Conservation (phyloP, 2,113 vertebrate genomes). For the Bubo bubo region DNA sequence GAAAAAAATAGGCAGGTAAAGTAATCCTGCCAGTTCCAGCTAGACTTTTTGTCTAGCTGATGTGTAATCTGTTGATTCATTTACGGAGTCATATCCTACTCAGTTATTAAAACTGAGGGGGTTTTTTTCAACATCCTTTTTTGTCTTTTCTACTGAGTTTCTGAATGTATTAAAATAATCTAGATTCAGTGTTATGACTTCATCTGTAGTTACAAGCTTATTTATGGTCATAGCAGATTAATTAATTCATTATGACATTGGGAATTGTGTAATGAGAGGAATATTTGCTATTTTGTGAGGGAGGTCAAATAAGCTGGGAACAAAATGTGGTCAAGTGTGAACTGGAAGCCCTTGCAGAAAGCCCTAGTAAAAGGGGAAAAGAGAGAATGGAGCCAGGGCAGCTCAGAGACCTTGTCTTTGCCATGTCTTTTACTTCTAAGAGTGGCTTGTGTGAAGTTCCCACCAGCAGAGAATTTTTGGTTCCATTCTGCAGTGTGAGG, state of each 20-base stretch:
- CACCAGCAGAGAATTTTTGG: neutral
- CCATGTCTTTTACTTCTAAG: neutral
- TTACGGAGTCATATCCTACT: neutral
- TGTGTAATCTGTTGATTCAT: neutral
- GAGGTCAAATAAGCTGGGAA: neutral
- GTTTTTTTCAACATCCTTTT: neutral
- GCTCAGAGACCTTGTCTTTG: neutral
- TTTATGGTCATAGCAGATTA: neutral
- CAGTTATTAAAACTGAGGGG: neutral
- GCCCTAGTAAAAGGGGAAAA: neutral
- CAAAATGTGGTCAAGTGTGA: neutral
- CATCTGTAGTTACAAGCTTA: neutral
- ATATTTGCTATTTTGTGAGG: neutral
- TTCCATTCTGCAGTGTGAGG: neutral
- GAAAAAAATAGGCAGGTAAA: neutral
- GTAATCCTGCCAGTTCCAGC: neutral
- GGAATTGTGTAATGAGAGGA: neutral
- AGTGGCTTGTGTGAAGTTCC: accelerated
- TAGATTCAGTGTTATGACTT: neutral
- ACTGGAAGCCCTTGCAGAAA: neutral
- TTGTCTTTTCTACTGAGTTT: neutral
- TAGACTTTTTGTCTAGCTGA: neutral
- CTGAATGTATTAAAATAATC: neutral
- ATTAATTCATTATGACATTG: neutral
- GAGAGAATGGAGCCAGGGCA: neutral